A percentile compares a stretch with the other conserved stretches of the same genome.
Conservation (phyloP, 2,797 vertebrate genomes). For the Macrochelys suwanniensis region DNA sequence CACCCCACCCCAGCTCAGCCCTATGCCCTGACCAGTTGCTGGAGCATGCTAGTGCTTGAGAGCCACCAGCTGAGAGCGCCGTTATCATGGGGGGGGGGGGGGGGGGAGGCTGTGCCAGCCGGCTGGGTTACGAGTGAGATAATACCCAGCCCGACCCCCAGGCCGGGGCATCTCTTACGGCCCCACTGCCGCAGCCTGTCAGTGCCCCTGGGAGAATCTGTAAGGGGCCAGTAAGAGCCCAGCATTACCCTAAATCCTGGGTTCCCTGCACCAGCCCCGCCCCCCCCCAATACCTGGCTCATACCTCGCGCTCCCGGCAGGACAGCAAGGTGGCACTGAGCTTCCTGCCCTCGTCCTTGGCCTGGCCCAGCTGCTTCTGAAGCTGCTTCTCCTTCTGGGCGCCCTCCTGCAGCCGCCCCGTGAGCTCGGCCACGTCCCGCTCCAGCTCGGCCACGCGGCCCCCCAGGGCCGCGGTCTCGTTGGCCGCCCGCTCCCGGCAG, state of each 20-base stretch:
- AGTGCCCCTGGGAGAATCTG: background rate
- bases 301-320: slow-evolving; percentile 55
- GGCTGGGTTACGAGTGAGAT: background rate
- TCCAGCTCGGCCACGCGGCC: slow-evolving; percentile 38
- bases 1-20: slow-evolving; percentile 30
- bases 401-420: slow-evolving; percentile 2
- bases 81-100: slow-evolving; percentile 1
- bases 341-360: background rate
- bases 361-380: slow-evolving; percentile 4
- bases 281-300: background rate
- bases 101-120: background rate
- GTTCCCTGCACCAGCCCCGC: accelerated
- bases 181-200: background rate
- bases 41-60: background rate
- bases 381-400: background rate
- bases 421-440: slow-evolving; percentile 41
- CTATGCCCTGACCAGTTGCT: background rate
- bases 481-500: background rate
- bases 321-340: slow-evolving; percentile 2
- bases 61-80: background rate
- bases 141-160: background rate
- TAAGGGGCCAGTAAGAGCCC: background rate
- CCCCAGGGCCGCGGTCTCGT: background rate
- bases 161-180: background rate
- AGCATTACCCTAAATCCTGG: background rate